phyloP scores from a whole-genome alignment of 2,113 vertebrate genomes.

The Riparia riparia region DNA sequence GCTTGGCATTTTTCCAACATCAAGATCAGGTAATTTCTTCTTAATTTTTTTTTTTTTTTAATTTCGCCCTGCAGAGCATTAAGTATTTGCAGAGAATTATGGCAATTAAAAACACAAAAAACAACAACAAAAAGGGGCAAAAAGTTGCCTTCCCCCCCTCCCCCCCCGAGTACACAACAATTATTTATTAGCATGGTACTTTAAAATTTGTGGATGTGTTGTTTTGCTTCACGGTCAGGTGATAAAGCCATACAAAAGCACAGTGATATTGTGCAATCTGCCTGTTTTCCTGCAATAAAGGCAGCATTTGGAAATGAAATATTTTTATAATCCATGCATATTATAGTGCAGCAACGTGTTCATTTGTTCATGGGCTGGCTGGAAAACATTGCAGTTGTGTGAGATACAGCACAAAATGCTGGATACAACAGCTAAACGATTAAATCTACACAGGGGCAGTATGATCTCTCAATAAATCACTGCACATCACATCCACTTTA shows the following conservation, averaged over 20 bases:
- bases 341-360: background rate
- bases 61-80: background rate
- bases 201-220: background rate
- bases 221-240: background rate
- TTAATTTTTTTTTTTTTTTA: background rate
- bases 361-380: background rate
- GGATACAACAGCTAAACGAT: background rate
- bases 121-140: background rate
- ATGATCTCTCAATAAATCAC: background rate
- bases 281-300: background rate
- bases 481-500: background rate
- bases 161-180: fast-evolving
- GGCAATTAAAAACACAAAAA: background rate
- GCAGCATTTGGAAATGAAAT: background rate
- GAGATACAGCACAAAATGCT: background rate
- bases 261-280: background rate
- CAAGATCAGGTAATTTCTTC: conserved; percentile 50
- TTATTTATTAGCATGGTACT: background rate
- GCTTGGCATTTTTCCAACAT: conserved; percentile 62
- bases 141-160: fast-evolving
- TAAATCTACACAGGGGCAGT: background rate
- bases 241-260: background rate
- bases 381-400: background rate
- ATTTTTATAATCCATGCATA: background rate
- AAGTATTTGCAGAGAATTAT: background rate